Percentiles rank a stretch among this genome's conserved stretches.
phyloP scores from a whole-genome alignment of 2,113 vertebrate species.

The Apteryx owenii region DNA sequence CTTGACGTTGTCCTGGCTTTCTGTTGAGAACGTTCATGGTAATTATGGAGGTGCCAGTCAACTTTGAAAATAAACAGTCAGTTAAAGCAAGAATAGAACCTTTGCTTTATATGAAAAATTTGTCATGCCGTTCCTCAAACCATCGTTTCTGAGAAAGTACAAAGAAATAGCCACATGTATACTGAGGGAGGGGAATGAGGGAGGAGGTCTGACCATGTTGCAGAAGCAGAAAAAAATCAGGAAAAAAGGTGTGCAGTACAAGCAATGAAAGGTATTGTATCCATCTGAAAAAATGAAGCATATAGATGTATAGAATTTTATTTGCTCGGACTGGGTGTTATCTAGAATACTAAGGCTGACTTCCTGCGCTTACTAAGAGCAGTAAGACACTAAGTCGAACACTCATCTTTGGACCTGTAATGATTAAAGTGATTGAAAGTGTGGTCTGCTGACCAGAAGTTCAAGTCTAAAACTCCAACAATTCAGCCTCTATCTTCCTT shows the following conservation, averaged over 20 bases:
- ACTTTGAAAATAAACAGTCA: background rate
- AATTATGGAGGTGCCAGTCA: background rate
- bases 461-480: background rate
- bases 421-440: background rate
- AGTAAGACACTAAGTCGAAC: fast-evolving
- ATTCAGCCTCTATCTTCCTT: background rate
- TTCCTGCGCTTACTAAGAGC: background rate
- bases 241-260: background rate
- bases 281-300: background rate
- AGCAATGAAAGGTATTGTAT: background rate
- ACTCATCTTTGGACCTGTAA: background rate
- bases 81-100: background rate
- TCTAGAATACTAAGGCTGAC: background rate
- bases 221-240: background rate
- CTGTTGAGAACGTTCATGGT: background rate
- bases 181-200: background rate
- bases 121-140: fast-evolving
- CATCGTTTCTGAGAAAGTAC: background rate
- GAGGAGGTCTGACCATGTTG: background rate
- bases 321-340: background rate
- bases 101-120: background rate
- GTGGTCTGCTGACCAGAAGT: background rate
- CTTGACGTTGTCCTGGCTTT: background rate
- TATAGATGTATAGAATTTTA: background rate
- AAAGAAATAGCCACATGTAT: fast-evolving